phyloP scores from a whole-genome alignment of 2,888 invertebrate species.

The Auanema sp. region DNA sequence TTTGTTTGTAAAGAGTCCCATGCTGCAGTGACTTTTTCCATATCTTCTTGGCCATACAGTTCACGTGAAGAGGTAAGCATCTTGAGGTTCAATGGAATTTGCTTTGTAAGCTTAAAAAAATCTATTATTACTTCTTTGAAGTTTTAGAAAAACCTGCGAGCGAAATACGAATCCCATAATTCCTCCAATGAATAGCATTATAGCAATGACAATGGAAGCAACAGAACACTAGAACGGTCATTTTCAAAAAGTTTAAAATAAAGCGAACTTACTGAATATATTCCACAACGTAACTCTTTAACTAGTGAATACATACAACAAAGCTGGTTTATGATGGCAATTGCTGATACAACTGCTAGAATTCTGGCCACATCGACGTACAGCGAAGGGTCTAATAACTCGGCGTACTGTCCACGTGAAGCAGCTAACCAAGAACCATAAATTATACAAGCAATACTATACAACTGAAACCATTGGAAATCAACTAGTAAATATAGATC shows the following conservation, averaged over 20 bases:
- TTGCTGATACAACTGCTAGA: constrained; percentile 36
- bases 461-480: constrained; percentile 42
- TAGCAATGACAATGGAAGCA: constrained; percentile 53
- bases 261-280: constrained; percentile 49
- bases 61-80: constrained; percentile 61
- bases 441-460: constrained; percentile 47
- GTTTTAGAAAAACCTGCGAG: constrained; percentile 38
- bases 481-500: background rate
- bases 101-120: constrained; percentile 37
- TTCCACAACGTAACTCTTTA: constrained; percentile 59
- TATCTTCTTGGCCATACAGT: constrained; percentile 57
- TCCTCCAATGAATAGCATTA: constrained; percentile 62
- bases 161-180: constrained; percentile 63
- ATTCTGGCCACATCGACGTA: constrained; percentile 61
- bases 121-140: constrained; percentile 6
- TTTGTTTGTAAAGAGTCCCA: constrained; percentile 61
- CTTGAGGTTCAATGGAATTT: constrained; percentile 61
- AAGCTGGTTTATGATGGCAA: constrained; percentile 49
- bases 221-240: constrained; percentile 54
- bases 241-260: background rate
- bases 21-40: constrained; percentile 55
- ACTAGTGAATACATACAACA: constrained; percentile 51
- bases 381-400: constrained; percentile 58
- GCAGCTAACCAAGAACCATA: constrained; percentile 59
- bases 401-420: constrained; percentile 56